Evolutionary conservation across 2,888 invertebrate genomes (phyloP).

Genomic region (Acheta domesticus): DNA sequence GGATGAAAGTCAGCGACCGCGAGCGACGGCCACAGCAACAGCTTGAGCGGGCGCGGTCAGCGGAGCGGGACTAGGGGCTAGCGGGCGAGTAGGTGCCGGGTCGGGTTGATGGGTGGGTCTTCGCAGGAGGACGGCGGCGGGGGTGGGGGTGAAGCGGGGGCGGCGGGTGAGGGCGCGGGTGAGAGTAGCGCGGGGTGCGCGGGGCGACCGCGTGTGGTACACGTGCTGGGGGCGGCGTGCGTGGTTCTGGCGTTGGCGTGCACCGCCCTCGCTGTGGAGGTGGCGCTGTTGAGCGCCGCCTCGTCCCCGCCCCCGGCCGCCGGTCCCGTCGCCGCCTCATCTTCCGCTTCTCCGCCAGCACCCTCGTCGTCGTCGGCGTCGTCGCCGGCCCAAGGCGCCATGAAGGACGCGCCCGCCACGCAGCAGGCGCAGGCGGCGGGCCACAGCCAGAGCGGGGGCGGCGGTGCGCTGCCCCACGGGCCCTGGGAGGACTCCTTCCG

Average conservation of each 20-base stretch:
- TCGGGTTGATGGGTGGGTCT: too few relatives aligned
- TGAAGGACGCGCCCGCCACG: conserved; percentile 18
- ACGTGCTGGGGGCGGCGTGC: conserved; percentile 37
- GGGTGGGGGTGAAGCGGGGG: too few relatives aligned
- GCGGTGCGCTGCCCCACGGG: background rate
- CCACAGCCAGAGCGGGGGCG: background rate
- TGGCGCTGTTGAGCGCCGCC: conserved; percentile 45
- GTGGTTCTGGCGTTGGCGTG: conserved; percentile 45
- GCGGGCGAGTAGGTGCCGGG: too few relatives aligned
- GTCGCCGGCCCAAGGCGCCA: background rate
- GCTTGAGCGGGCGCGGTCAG: too few relatives aligned
- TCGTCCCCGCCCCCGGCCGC: conserved; percentile 21
- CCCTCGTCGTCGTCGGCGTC: conserved; percentile 31
- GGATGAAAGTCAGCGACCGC: too few relatives aligned
- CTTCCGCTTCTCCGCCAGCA: conserved; percentile 45
- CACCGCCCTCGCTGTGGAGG: conserved; percentile 44
- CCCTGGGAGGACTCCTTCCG: conserved; percentile 47
- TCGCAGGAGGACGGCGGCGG: too few relatives aligned
- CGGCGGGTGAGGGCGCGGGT: too few relatives aligned
- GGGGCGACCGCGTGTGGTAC: too few relatives aligned
- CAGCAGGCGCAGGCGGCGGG: background rate
- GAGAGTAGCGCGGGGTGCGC: too few relatives aligned
- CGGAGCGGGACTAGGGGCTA: too few relatives aligned
- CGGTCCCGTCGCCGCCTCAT: conserved; percentile 44
- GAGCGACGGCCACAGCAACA: too few relatives aligned